Conservation (phyloP, 2,113 vertebrate species). For the Nansenia antarctica region DNA sequence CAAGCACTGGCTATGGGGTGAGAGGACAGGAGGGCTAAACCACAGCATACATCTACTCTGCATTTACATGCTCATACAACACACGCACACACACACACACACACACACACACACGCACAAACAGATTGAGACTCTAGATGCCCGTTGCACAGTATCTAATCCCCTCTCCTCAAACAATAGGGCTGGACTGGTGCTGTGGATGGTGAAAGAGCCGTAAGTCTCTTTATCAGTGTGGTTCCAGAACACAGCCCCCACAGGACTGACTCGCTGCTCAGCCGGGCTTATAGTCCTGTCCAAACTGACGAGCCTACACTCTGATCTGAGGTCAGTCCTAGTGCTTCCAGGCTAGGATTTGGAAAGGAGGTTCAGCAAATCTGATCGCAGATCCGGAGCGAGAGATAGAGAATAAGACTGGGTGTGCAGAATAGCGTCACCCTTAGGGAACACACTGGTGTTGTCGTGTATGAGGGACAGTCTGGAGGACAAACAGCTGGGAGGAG, state of each 20-base stretch:
- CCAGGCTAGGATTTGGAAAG: too few relatives aligned
- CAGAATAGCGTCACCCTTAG: too few relatives aligned
- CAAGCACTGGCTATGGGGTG: constrained; percentile 31
- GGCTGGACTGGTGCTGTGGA: constrained; percentile 40
- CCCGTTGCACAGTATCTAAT: constrained; percentile 46
- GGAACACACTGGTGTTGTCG: too few relatives aligned
- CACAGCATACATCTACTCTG: background rate
- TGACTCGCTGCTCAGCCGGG: too few relatives aligned
- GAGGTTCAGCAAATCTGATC: too few relatives aligned
- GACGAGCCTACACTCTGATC: too few relatives aligned
- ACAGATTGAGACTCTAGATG: constrained; percentile 29
- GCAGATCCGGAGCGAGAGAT: too few relatives aligned
- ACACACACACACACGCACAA: background rate
- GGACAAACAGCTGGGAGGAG: too few relatives aligned
- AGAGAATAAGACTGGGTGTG: too few relatives aligned
- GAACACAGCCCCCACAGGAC: constrained; percentile 26
- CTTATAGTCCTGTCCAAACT: too few relatives aligned
- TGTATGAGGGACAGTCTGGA: too few relatives aligned
- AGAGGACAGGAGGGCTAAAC: constrained; percentile 33
- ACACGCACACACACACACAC: constrained; percentile 10
- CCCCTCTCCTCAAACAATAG: constrained; percentile 54
- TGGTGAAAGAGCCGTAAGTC: constrained; percentile 12
- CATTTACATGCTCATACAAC: background rate
- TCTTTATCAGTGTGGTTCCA: constrained; percentile 58
- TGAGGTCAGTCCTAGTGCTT: too few relatives aligned